These are phyloP conservation scores for Phymorhynchus buccinoides DNA, from an alignment of 1,140 invertebrate genomes.

Conservation along the genomic window DNA sequence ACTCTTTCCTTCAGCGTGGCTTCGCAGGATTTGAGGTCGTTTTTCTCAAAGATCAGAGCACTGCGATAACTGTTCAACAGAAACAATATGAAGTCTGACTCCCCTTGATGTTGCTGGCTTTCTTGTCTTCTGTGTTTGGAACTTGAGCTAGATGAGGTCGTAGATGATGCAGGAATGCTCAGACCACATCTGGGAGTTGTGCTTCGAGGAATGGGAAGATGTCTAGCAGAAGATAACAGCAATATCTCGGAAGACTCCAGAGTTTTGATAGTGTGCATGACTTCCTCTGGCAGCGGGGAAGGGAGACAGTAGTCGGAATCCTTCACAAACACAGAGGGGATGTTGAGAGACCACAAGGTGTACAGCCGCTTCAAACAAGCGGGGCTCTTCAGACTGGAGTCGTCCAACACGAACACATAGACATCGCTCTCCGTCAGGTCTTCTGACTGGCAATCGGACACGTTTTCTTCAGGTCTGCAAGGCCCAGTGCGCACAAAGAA, in stretches of 20 bases:
- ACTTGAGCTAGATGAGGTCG: background rate
- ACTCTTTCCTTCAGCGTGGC: background rate
- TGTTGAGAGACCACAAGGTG: slow-evolving; percentile 38
- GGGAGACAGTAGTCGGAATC: slow-evolving; percentile 31
- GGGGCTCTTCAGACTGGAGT: background rate
- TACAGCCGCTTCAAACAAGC: slow-evolving; percentile 26
- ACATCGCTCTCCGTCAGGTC: slow-evolving; percentile 13
- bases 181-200: background rate
- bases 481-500: slow-evolving; percentile 29
- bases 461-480: background rate
- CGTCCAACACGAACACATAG: slow-evolving; percentile 32
- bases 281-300: slow-evolving; percentile 30
- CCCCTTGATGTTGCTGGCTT: background rate
- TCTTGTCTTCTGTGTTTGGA: background rate
- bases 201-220: background rate
- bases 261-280: slow-evolving; percentile 21
- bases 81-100: slow-evolving; percentile 18
- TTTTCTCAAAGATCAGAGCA: slow-evolving; percentile 32
- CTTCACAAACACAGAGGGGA: slow-evolving; percentile 43
- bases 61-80: slow-evolving; percentile 35
- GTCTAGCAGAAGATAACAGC: background rate
- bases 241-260: background rate
- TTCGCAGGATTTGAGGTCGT: background rate
- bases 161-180: background rate
- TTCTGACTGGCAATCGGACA: background rate